A percentile compares a stretch with the other conserved stretches of the same genome.
Conservation (phyloP, 2,888 invertebrate genomes). For the Diaprepes abbreviatus region DNA sequence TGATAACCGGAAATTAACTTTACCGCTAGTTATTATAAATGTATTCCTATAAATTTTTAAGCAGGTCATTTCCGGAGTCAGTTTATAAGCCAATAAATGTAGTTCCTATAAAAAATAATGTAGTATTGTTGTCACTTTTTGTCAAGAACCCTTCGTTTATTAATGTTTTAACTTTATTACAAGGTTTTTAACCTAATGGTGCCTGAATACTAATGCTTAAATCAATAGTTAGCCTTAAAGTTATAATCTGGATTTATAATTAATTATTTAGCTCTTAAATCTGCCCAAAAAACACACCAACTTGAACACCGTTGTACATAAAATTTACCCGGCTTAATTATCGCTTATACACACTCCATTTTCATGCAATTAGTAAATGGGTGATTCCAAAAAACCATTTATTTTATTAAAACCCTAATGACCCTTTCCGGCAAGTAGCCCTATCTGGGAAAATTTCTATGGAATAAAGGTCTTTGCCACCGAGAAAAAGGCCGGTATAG, state of each 20-base stretch:
- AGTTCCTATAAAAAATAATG: too few species aligned
- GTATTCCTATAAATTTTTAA: too few species aligned
- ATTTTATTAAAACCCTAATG: conserved; percentile 14
- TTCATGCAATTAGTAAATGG: conserved; percentile 2
- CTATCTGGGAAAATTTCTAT: conserved; percentile 7
- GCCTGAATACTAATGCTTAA: too few species aligned
- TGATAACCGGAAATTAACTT: too few species aligned
- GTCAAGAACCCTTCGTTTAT: too few species aligned
- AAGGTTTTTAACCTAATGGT: too few species aligned
- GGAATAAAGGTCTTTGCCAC: not conserved
- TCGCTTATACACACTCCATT: not conserved
- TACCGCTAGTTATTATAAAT: too few species aligned
- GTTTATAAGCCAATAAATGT: too few species aligned
- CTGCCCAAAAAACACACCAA: not conserved
- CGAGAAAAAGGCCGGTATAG: not conserved
- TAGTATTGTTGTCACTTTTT: too few species aligned
- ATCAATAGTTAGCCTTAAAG: too few species aligned
- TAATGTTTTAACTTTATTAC: too few species aligned
- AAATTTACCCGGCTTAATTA: not conserved
- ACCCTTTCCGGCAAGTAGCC: conserved; percentile 12
- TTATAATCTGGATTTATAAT: not conserved
- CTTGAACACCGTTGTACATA: not conserved
- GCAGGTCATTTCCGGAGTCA: too few species aligned
- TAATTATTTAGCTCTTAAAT: not conserved
- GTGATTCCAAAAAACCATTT: conserved; percentile 8